These are phyloP conservation scores for Pan troglodytes DNA, from an alignment of 2,113 vertebrate genomes.

Conservation along the genomic window DNA sequence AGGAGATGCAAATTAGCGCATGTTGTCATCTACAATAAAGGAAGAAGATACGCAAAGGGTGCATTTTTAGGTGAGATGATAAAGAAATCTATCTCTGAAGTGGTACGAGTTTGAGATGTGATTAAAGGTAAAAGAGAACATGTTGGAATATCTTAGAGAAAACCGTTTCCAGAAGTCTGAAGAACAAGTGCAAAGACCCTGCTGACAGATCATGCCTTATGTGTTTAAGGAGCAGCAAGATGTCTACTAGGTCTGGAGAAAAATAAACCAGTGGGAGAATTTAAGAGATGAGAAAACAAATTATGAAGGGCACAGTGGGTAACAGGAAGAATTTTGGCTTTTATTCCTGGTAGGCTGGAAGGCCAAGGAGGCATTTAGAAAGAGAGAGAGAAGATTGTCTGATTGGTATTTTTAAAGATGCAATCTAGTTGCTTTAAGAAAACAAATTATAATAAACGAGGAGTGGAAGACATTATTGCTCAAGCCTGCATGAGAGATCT, in stretches of 20 bases:
- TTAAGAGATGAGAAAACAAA: neutral
- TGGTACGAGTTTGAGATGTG: neutral
- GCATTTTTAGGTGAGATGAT: neutral
- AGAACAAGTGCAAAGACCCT: neutral
- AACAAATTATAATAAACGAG: neutral
- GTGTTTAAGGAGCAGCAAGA: neutral
- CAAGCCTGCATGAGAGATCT: neutral
- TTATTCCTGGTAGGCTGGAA: neutral
- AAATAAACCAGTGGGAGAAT: neutral
- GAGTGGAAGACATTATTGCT: neutral
- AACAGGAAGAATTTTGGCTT: neutral
- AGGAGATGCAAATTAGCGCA: neutral
- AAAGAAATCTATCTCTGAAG: neutral
- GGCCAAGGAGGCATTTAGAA: neutral
- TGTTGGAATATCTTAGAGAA: neutral
- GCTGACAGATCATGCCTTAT: neutral
- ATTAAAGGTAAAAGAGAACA: neutral
- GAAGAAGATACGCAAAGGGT: neutral
- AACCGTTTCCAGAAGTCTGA: neutral
- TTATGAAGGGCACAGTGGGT: accelerated
- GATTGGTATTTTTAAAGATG: neutral
- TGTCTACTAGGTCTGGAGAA: neutral
- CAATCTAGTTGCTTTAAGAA: neutral
- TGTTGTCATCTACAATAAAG: neutral
- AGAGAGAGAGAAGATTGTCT: neutral